These are phyloP conservation scores for Campoplex capitator DNA, from an alignment of 2,888 invertebrate species.

Conservation along the genomic window DNA sequence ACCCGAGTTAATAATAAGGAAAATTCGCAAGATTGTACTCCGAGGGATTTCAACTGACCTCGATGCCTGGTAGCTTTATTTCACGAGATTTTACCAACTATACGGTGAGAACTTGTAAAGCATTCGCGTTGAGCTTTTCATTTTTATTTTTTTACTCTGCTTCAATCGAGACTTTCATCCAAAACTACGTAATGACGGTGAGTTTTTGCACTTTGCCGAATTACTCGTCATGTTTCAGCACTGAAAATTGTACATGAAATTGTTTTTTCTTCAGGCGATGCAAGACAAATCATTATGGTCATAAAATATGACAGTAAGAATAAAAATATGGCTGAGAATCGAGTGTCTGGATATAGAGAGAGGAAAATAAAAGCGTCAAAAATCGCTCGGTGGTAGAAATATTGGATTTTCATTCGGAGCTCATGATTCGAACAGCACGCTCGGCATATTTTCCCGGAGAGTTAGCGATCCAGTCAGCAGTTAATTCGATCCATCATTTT, in stretches of 20 bases:
- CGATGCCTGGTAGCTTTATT: slow-evolving; percentile 29
- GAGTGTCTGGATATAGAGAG: not conserved
- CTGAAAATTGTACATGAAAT: not conserved
- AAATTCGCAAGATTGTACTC: slow-evolving; percentile 26
- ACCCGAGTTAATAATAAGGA: slow-evolving; percentile 43
- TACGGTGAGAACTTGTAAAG: slow-evolving; percentile 5
- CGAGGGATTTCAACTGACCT: slow-evolving; percentile 26
- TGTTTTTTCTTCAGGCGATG: no score
- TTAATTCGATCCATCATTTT: slow-evolving; percentile 83
- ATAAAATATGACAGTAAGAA: not conserved
- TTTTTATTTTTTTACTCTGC: not conserved
- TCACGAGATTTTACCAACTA: slow-evolving; percentile 10
- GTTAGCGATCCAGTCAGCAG: slow-evolving; percentile 80
- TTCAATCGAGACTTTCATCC: not conserved
- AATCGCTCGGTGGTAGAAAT: slow-evolving; percentile 41
- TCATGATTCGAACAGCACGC: slow-evolving; percentile 83
- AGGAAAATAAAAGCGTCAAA: slow-evolving; percentile 57
- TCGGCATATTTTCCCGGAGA: slow-evolving; percentile 77
- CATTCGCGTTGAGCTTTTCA: not conserved
- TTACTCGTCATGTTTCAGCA: not conserved
- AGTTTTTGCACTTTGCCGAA: not conserved
- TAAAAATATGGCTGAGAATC: not conserved
- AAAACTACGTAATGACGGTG: not conserved
- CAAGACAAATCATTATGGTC: not conserved
- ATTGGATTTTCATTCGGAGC: slow-evolving; percentile 80